A percentile compares a stretch with the other conserved stretches of the same genome.
Evolutionary conservation across 2,888 invertebrate genomes (phyloP).

Genomic region (Eupithecia dodoneata): DNA sequence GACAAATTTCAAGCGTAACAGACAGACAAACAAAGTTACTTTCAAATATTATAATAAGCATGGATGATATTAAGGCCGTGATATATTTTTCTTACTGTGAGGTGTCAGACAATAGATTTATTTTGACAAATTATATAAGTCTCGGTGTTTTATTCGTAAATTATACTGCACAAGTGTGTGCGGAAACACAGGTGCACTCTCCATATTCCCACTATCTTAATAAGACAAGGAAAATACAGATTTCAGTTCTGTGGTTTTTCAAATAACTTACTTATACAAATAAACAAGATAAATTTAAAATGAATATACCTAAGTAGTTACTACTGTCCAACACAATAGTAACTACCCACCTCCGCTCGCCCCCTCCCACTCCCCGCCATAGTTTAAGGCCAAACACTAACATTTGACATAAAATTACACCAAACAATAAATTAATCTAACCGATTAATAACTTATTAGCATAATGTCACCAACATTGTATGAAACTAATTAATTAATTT

Average conservation of each 20-base stretch:
- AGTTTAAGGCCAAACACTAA: constrained; percentile 21
- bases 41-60: too few relatives aligned
- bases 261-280: not conserved
- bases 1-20: too few relatives aligned
- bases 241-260: not conserved
- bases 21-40: too few relatives aligned
- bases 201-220: too few relatives aligned
- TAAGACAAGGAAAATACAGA: too few relatives aligned
- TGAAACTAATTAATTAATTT: constrained; percentile 34
- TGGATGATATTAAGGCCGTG: too few relatives aligned
- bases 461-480: constrained; percentile 33
- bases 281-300: not conserved
- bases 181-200: too few relatives aligned
- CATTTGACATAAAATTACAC: constrained; percentile 22
- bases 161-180: too few relatives aligned
- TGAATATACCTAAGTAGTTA: not conserved
- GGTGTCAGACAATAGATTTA: too few relatives aligned
- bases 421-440: constrained; percentile 33
- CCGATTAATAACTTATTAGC: constrained; percentile 38
- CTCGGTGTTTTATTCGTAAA: too few relatives aligned
- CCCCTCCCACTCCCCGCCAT: not conserved
- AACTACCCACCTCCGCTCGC: not conserved
- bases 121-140: too few relatives aligned
- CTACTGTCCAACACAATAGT: not conserved
- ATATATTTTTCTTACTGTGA: too few relatives aligned